Evolutionary conservation across 2,113 vertebrate species (phyloP), one percentile per base, ranked within the genome.

Genomic region (Caretta caretta): DNA sequence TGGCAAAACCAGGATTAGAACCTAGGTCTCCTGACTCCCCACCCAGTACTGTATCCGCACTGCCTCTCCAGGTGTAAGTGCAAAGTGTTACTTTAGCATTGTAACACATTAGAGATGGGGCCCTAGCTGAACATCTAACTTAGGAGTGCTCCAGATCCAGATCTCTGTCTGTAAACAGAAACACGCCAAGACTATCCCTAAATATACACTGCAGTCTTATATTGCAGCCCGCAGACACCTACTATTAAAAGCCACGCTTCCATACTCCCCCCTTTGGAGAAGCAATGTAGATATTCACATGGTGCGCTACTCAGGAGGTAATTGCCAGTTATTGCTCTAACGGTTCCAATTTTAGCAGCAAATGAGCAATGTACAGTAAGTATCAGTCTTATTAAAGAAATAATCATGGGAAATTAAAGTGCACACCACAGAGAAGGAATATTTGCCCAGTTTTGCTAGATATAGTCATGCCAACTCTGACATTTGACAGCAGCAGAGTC

Each of bases 351-450:
- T 97, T 98, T 93, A 97, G 96, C 89, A 97, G 96, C 91, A 96
- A 97, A 98, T 59, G 96, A 97, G 96, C 1, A 24, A 93, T 54
- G 91, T 95, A 93, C 81, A 92, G 92, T 91, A 84, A 96, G 87
- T 38, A 96, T 89, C 72, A 49, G 86, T 69, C 93, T 94, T 96
- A 97, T 94, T 96, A 97, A 97, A 97, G 94, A 96, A 96, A 92
- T 89, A 94, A 96, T 98, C 97, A 93, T 92, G 93, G 96, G 93
- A 97, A 97, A 93, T 82, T 88, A 85, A 93, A 98, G 95, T 91
- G 90, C 1, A 14, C 5, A 0, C 92, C 69, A 8, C 85, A 83
- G 95, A 90, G 91, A 93, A 84, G 86, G 93, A 94, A 75, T 94
- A 86, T 89, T 89, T 91, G 57, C n/a, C 22, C 4, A 3, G 84